A percentile compares a stretch with the other conserved stretches of the same genome.
These are phyloP conservation scores for Crocuta crocuta DNA, from an alignment of 2,113 vertebrate genomes.

Conservation along the genomic window DNA sequence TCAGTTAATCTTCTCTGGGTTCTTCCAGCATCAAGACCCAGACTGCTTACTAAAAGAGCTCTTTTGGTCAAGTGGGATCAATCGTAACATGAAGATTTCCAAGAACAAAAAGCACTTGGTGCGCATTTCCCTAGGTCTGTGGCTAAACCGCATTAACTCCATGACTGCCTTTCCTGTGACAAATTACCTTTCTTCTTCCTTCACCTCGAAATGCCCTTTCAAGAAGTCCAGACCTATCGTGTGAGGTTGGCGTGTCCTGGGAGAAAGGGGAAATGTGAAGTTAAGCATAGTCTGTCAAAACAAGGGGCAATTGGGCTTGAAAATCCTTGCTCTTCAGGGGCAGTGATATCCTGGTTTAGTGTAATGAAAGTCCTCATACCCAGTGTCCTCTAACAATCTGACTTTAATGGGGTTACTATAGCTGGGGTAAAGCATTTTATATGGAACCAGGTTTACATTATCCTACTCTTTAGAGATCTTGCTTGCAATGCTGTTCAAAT, in stretches of 20 bases:
- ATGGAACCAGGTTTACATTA: conserved; percentile 91
- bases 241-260: background rate
- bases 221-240: background rate
- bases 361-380: conserved; percentile 80
- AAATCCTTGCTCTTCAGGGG: conserved; percentile 71
- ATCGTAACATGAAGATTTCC: background rate
- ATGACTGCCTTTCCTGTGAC: background rate
- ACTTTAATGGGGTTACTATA: conserved; percentile 89
- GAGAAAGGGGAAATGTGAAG: conserved; percentile 17
- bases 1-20: background rate
- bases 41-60: background rate
- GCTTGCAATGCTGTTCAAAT: conserved; percentile 92
- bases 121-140: background rate
- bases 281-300: conserved; percentile 18
- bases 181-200: background rate
- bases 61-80: background rate
- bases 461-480: conserved; percentile 89
- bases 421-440: conserved; percentile 90
- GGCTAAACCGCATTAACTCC: background rate
- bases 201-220: background rate
- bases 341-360: conserved; percentile 70
- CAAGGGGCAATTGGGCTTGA: conserved; percentile 63
- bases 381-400: conserved; percentile 84
- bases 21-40: background rate
- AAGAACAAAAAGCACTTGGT: background rate